phyloP scores from a whole-genome alignment of 2,888 invertebrate species.

The Xylota segnis region DNA sequence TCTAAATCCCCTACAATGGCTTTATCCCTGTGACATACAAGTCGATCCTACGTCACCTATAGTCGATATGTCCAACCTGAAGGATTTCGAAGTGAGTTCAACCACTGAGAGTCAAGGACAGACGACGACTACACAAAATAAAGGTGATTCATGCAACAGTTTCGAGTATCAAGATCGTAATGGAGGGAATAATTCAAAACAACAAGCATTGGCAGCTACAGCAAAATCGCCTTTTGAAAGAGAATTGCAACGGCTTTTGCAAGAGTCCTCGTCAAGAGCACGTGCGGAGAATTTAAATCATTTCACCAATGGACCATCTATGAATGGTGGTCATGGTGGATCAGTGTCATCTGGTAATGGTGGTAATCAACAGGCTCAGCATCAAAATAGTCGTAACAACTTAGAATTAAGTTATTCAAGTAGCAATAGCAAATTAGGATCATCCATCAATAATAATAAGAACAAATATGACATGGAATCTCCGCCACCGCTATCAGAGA shows the following conservation, averaged over 20 bases:
- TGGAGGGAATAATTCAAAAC: conserved; percentile 77
- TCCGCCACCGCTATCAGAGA: conserved; percentile 77
- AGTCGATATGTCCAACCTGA: conserved; percentile 82
- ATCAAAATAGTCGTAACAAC: conserved; percentile 81
- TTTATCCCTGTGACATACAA: conserved; percentile 88
- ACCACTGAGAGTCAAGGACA: conserved; percentile 85
- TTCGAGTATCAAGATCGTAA: conserved; percentile 86
- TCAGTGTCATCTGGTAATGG: conserved; percentile 77
- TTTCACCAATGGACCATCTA: conserved; percentile 74
- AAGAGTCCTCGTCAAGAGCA: conserved; percentile 85
- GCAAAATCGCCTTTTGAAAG: conserved; percentile 90
- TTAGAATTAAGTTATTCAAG: conserved; percentile 82
- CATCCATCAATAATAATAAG: conserved; percentile 82
- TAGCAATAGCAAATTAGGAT: conserved; percentile 83
- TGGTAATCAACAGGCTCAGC: conserved; percentile 58
- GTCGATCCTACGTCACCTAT: conserved; percentile 84
- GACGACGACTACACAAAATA: conserved; percentile 87
- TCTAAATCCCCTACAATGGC: conserved; percentile 86
- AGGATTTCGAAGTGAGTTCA: conserved; percentile 84
- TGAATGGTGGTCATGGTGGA: conserved; percentile 77
- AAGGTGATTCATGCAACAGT: conserved; percentile 88
- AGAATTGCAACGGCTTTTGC: conserved; percentile 91
- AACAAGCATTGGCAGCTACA: conserved; percentile 82
- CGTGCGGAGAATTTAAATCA: conserved; percentile 79
- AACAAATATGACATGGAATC: conserved; percentile 81